Evolutionary conservation across 2,888 invertebrate species (phyloP).

Genomic region (Drosophila kambysellisi): DNA sequence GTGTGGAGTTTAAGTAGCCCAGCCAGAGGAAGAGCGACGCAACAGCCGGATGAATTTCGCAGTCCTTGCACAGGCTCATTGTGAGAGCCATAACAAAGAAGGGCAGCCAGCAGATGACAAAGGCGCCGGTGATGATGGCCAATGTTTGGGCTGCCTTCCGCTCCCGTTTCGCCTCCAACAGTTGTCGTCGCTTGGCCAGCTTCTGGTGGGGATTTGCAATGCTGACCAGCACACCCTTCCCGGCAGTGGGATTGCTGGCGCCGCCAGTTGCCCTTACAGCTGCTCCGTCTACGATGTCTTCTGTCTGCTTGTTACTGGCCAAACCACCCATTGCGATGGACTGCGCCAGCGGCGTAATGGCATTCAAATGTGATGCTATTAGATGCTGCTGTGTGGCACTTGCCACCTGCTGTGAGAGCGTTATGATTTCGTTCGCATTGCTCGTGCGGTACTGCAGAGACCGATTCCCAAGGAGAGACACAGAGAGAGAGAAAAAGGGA

Average conservation of each 20-base stretch:
- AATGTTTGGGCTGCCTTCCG: constrained; percentile 97
- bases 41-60: constrained; percentile 90
- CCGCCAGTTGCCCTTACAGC: constrained; percentile 14
- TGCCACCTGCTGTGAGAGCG: constrained; percentile 76
- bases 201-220: constrained; percentile 86
- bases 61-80: constrained; percentile 92
- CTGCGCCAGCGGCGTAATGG: constrained; percentile 74
- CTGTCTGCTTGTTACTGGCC: constrained; percentile 86
- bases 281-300: not conserved
- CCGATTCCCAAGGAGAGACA: not conserved
- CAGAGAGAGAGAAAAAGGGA: constrained; percentile 6
- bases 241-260: constrained; percentile 83
- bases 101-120: constrained; percentile 97
- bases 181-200: constrained; percentile 88
- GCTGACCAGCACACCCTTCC: constrained; percentile 73
- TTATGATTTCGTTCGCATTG: constrained; percentile 76
- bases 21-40: constrained; percentile 94
- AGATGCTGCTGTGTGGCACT: constrained; percentile 72
- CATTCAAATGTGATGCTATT: constrained; percentile 75
- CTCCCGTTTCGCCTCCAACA: constrained; percentile 93
- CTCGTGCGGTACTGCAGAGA: constrained; percentile 70
- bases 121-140: constrained; percentile 96
- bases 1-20: constrained; percentile 94
- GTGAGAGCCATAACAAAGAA: constrained; percentile 96
- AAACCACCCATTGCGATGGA: constrained; percentile 86